Evolutionary conservation across 2,113 vertebrate genomes (phyloP).

Genomic region (Zosterops japonicus): DNA sequence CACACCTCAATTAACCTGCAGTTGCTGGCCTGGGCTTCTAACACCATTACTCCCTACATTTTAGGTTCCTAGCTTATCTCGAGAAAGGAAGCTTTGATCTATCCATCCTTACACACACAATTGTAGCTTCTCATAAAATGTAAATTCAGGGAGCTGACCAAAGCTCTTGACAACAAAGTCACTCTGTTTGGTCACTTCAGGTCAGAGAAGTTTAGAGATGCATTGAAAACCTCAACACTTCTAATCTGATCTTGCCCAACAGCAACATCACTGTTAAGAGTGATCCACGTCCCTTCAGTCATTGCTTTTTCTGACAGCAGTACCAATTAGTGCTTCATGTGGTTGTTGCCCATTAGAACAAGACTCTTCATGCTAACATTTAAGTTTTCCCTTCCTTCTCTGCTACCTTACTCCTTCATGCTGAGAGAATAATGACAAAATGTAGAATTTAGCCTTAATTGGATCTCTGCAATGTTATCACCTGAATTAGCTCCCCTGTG

Average conservation of each 20-base stretch:
- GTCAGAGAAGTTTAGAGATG: background rate
- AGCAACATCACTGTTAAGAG: background rate
- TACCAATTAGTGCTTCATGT: background rate
- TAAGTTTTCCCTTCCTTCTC: background rate
- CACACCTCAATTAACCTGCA: background rate
- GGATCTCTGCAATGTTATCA: slow-evolving; percentile 60
- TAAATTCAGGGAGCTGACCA: background rate
- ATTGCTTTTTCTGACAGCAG: background rate
- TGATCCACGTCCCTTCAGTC: background rate
- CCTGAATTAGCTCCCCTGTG: slow-evolving; percentile 57
- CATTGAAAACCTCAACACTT: background rate
- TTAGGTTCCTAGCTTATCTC: background rate
- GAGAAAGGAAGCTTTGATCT: background rate
- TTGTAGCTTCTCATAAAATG: background rate
- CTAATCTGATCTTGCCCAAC: background rate
- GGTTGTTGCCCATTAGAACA: background rate
- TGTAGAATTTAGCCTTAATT: slow-evolving; percentile 62
- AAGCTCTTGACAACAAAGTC: background rate
- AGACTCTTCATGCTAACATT: background rate
- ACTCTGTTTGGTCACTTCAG: background rate
- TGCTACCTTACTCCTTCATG: background rate
- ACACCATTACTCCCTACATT: background rate
- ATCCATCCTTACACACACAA: background rate
- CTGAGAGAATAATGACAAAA: slow-evolving; percentile 45
- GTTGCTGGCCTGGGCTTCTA: background rate